phyloP scores from a whole-genome alignment of 2,888 invertebrate genomes.

The Nasonovia ribisnigri region DNA sequence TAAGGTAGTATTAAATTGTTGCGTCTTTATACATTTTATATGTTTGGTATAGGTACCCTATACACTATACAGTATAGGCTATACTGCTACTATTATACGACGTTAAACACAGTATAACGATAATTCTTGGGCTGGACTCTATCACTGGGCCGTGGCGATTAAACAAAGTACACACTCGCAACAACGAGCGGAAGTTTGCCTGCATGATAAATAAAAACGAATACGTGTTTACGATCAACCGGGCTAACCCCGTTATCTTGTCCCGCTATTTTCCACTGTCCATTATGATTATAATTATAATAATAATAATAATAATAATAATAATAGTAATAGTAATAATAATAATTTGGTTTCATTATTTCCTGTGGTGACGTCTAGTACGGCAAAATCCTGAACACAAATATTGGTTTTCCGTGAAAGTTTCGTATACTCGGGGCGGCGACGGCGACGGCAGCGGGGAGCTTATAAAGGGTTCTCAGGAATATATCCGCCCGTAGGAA shows the following conservation, averaged over 20 bases:
- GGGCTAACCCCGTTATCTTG: conserved; percentile 29
- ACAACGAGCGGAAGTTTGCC: not conserved
- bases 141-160: conserved; percentile 21
- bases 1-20: not conserved
- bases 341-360: conserved; percentile 56
- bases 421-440: conserved; percentile 40
- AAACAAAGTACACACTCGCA: conserved; percentile 26
- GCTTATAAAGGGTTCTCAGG: conserved; percentile 63
- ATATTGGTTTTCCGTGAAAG: conserved; percentile 63
- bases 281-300: conserved; percentile 52
- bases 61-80: no score
- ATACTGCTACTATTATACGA: not conserved
- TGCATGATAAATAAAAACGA: conserved; percentile 9
- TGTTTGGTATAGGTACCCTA: not conserved
- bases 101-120: not conserved
- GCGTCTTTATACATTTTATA: not conserved
- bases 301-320: not conserved
- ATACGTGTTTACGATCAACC: conserved; percentile 40
- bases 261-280: not conserved
- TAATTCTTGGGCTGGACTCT: not conserved
- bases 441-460: conserved; percentile 8
- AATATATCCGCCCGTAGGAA: conserved; percentile 51
- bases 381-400: conserved; percentile 56
- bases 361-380: conserved; percentile 38
- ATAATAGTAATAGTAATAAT: conserved; percentile 1